These are phyloP conservation scores for Oreonectes daqikongensis DNA, from an alignment of 2,797 vertebrate genomes.

Conservation along the genomic window DNA sequence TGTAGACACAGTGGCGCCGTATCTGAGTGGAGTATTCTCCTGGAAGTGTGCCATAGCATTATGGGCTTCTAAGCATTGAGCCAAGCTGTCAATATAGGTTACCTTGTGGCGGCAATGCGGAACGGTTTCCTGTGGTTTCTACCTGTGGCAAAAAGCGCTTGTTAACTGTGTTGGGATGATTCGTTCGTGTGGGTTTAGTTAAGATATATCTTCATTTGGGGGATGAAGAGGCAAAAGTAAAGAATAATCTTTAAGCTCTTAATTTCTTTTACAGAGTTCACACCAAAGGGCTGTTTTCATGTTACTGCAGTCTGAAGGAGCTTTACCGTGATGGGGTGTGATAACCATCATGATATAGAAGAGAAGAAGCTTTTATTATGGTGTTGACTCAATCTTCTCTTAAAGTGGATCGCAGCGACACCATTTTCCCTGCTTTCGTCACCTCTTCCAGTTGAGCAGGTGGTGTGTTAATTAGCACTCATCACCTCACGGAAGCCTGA, in stretches of 20 bases:
- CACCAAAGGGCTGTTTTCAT: neutral
- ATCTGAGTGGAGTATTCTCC: conserved; percentile 11
- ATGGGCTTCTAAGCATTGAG: conserved; percentile 11
- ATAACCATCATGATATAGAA: neutral
- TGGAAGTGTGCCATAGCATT: conserved; percentile 1
- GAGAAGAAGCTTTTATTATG: neutral
- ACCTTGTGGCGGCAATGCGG: neutral
- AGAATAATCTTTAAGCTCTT: neutral
- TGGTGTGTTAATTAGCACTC: conserved; percentile 39
- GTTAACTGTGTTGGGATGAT: neutral
- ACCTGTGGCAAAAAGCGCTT: conserved; percentile 11
- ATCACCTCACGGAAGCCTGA: conserved; percentile 32
- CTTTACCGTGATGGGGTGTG: neutral
- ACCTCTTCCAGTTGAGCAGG: conserved; percentile 34
- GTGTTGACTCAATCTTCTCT: neutral
- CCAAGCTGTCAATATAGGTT: conserved; percentile 14
- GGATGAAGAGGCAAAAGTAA: neutral
- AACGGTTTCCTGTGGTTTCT: neutral
- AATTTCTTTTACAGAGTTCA: neutral
- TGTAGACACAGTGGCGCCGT: conserved; percentile 7
- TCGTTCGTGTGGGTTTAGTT: neutral
- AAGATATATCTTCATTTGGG: too few relatives aligned
- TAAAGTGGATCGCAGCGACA: neutral
- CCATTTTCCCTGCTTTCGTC: conserved; percentile 14
- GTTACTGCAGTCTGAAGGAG: neutral